Evolutionary conservation across 1,140 invertebrate genomes (phyloP), one percentile per base, ranked within the genome.

Genomic region (Globodera ellingtonae): DNA sequence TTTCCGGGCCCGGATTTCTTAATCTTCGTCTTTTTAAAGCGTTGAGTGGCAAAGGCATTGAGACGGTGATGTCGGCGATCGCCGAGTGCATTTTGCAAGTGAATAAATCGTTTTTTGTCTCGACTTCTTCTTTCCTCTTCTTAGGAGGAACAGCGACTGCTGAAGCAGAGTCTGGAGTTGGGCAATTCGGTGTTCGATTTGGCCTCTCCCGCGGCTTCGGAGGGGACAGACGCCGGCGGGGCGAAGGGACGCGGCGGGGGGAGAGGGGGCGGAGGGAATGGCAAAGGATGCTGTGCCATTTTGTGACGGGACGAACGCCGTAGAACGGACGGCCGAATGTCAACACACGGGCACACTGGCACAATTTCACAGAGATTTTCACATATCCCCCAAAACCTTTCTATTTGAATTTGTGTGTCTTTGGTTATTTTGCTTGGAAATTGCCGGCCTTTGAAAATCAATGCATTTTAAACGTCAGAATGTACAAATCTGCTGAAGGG

Each of bases 31-130:
- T 35, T 35, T 24, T 67, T 77, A 47, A 10, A 77, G 75, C 82
- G 18, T 62, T 83, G 8, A 85, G 70, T 72, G 82, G 83, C 44
- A 65, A 69, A 35, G 83, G 83, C 65, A 83, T 83, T n/a, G 82
- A 83, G 24, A 75, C 75, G 65, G 82, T 65, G 46, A 80, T 81
- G 80, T 72, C 48, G 15, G 21, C 56, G 59, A 80, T 81, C 71
- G 80, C 77, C 13, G 47, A 80, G 24, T 24, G 69, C 62, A 52
- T 77, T 77, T 67, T 77, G 24, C 13, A 67, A 18, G 75, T 67
- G 13, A 47, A 52, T 52, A 52, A 52, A 52, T 52, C 44, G 35
- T 15, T 46, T 67, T 44, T 15, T 44, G 6, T 24, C 18, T 35
- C 35, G 24, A 35, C 67, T 44, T 15, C 3, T 70, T 6, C 67